These are phyloP conservation scores for Bucorvus abyssinicus DNA, from an alignment of 2,797 vertebrate genomes.

Conservation along the genomic window DNA sequence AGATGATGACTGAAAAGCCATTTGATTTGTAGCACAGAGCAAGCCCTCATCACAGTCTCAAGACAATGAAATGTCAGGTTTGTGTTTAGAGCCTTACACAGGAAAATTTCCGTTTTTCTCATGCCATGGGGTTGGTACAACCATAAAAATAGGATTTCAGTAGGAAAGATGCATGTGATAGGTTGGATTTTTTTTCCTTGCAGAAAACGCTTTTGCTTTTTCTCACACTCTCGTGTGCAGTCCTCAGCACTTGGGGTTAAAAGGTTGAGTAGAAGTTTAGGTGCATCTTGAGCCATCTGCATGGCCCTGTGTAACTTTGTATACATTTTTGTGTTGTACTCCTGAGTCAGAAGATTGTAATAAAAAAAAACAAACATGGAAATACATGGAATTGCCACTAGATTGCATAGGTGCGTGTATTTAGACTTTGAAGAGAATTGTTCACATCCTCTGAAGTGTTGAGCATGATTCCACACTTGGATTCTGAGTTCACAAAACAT, in stretches of 20 bases:
- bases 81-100: background rate
- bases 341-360: background rate
- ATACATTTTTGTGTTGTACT: background rate
- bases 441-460: background rate
- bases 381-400: background rate
- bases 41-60: accelerated
- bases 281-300: background rate
- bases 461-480: accelerated
- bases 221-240: background rate
- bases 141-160: background rate
- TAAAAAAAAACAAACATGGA: background rate
- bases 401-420: background rate
- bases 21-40: background rate
- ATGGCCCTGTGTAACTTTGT: background rate
- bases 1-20: background rate
- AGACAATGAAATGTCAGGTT: background rate
- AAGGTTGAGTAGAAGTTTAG: background rate
- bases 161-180: background rate
- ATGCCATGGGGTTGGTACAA: background rate
- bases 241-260: background rate
- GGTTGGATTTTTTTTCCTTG: background rate
- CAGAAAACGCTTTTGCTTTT: background rate
- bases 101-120: background rate
- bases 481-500: background rate
- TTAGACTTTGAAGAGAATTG: background rate